Evolutionary conservation across 2,797 vertebrate species (phyloP).

Genomic region (Sebastes dallii): DNA sequence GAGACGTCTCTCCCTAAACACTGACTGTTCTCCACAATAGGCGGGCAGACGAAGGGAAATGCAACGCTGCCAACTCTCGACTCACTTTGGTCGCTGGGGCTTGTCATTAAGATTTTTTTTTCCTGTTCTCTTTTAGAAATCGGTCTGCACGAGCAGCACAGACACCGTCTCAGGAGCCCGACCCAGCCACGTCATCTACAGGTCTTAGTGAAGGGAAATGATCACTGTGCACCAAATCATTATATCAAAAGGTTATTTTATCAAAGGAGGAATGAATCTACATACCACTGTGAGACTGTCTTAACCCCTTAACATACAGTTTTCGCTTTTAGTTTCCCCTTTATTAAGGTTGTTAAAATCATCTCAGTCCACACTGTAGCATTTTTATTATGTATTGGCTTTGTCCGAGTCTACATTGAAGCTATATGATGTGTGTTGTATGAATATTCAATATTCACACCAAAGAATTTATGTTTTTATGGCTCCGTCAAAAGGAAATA

Average conservation of each 20-base stretch:
- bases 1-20: conserved; percentile 65
- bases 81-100: conserved; percentile 61
- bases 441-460: neutral
- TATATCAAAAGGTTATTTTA: neutral
- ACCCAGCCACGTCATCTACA: conserved; percentile 79
- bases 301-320: neutral
- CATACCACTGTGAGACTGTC: neutral
- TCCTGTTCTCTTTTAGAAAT: conserved; percentile 63
- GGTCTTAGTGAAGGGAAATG: conserved; percentile 41
- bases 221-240: conserved; percentile 35
- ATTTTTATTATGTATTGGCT: neutral
- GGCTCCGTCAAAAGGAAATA: neutral
- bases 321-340: neutral
- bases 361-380: neutral
- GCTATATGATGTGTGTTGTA: neutral
- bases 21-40: conserved; percentile 67
- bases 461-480: neutral
- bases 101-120: conserved; percentile 75
- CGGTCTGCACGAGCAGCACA: conserved; percentile 52
- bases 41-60: conserved; percentile 54
- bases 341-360: neutral
- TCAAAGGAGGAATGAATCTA: conserved; percentile 7
- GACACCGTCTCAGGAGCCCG: conserved; percentile 38
- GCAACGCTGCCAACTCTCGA: conserved; percentile 53
- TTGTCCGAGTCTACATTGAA: neutral